Base-by-base conservation (phyloP, 2,797 vertebrate species). In the Graptemys geographica region DNA sequence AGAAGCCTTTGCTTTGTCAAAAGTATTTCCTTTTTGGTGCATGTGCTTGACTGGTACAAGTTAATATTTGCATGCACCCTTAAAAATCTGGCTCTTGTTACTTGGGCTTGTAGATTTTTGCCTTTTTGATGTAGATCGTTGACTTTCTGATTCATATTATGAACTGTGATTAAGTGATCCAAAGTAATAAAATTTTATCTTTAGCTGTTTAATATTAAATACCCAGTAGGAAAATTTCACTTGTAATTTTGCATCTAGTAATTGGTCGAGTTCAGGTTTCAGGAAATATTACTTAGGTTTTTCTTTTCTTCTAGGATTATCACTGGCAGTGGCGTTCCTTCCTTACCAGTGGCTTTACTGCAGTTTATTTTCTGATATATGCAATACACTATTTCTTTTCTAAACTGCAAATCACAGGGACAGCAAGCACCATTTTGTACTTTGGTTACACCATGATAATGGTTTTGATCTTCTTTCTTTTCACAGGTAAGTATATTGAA, bases 271-370 rank as follows among this genome's bases (percentile, higher is more conserved):
- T 28, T 19, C 0, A 0, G 53, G 19, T 3, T 62, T 5, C 79
- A 15, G 18, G 13, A 79, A 84, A 8, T 94, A 27, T 90, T 83
- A 92, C 57, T 96, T 37, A 59, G 8, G 53, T 51, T 57, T 83
- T 59, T 47, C 33, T 31, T 7, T 80, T 53, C 16, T 94, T 62
- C 37, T 92, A 99, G 99, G 99, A 99, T 96, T 99, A 99, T 92
- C 99, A 99, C 80, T 99, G 99, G 99, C 99, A 99, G 92, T 99
- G 99, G 99, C 99, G 99, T 21, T 99, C 99, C 5, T 99, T 99
- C 98, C 98, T 99, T 59, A 99, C 99, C 44, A 99, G 99, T 18
- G 99, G 99, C 57, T 99, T 99, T 97, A 99, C 99, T 44, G 99
- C 99, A 1, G 98, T 99, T 55, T 99, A 99, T 95, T 99, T 99